Conservation (phyloP, 2,888 invertebrate species). For the Mamestra brassicae region DNA sequence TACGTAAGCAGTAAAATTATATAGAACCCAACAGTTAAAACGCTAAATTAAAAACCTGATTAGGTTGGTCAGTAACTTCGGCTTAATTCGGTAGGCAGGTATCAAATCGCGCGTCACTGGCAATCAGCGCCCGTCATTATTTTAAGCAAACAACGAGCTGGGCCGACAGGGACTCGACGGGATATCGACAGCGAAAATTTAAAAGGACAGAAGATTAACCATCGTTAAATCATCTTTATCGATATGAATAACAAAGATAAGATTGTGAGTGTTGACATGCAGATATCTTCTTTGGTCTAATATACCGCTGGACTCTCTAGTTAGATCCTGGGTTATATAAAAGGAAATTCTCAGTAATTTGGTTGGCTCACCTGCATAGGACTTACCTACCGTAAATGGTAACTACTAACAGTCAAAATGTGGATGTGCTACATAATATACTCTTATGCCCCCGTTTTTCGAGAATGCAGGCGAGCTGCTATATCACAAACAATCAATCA, state of each 20-base stretch:
- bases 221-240: background rate
- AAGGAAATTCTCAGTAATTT: background rate
- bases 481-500: background rate
- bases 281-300: too few species aligned
- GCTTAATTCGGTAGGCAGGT: conserved; percentile 15
- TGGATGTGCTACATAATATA: background rate
- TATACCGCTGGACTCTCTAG: background rate
- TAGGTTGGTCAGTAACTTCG: background rate
- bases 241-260: background rate
- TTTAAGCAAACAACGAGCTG: conserved; percentile 30
- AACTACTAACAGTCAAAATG: background rate
- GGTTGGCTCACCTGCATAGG: background rate
- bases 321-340: background rate
- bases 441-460: too few species aligned
- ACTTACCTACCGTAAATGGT: background rate
- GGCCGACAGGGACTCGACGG: conserved; percentile 1
- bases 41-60: conserved; percentile 13
- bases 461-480: background rate
- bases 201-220: background rate
- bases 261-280: background rate
- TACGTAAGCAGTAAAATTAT: background rate
- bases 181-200: background rate
- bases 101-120: conserved; percentile 41
- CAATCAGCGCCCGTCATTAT: conserved; percentile 50
- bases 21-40: conserved; percentile 1